These are phyloP conservation scores for Coelopa frigida DNA, from an alignment of 1,140 invertebrate genomes.

Conservation along the genomic window DNA sequence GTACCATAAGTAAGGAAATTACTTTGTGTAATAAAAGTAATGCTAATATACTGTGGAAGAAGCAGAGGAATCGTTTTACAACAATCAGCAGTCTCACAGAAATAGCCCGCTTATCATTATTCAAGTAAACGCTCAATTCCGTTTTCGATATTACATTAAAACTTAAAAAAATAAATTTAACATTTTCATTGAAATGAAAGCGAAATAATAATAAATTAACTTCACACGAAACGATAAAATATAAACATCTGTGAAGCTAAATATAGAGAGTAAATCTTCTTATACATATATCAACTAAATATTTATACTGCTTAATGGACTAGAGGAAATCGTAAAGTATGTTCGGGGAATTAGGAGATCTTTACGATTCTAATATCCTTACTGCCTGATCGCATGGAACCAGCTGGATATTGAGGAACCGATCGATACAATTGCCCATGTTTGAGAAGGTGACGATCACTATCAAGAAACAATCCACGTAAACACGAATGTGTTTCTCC, in stretches of 20 bases:
- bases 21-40: no score
- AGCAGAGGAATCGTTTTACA: no score
- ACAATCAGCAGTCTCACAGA: no score
- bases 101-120: no score
- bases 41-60: no score
- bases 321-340: conserved; percentile 2
- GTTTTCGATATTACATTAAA: not conserved
- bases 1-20: no score
- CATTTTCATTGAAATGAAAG: not conserved
- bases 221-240: not conserved
- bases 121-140: no score
- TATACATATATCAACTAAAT: no score
- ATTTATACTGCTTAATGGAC: not conserved
- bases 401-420: not conserved
- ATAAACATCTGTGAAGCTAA: not conserved
- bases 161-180: not conserved
- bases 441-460: no score
- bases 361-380: not conserved
- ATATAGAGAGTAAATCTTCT: not conserved
- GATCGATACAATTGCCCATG: conserved; percentile 11
- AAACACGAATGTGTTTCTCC: no score
- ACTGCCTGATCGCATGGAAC: conserved; percentile 1
- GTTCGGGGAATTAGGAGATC: no score
- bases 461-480: no score
- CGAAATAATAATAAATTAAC: conserved; percentile 1